phyloP scores from a whole-genome alignment of 1,140 invertebrate genomes.

The Drosophila prosaltans region DNA sequence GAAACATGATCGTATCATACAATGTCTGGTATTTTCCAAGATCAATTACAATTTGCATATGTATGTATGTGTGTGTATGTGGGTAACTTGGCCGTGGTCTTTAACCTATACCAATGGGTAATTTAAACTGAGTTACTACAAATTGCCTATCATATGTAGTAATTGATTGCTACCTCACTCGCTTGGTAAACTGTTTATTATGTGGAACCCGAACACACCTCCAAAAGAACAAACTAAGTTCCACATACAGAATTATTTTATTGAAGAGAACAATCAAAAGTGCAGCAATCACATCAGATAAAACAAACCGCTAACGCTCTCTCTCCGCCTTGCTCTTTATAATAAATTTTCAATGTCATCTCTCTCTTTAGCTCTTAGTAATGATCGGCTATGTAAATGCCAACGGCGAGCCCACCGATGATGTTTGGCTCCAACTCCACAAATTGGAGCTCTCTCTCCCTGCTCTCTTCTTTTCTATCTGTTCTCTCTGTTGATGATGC shows the following conservation, averaged over 20 bases:
- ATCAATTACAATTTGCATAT: conserved; percentile 26
- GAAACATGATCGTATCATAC: not conserved
- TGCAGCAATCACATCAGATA: not conserved
- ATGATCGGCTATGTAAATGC: not conserved
- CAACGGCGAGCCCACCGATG: conserved; percentile 13
- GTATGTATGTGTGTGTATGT: not conserved
- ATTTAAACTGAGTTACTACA: conserved; percentile 38
- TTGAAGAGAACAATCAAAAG: conserved; percentile 6
- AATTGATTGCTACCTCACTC: conserved; percentile 22
- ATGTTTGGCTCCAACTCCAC: conserved; percentile 8
- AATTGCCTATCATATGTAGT: conserved; percentile 31
- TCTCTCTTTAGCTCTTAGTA: conserved; percentile 1
- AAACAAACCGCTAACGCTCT: conserved; percentile 21
- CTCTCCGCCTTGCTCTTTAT: not conserved
- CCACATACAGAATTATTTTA: conserved; percentile 8
- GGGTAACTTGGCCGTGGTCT: conserved; percentile 31
- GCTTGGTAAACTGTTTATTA: not conserved
- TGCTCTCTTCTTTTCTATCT: not conserved
- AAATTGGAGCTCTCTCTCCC: conserved; percentile 11
- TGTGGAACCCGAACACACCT: conserved; percentile 38
- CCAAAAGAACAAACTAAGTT: conserved; percentile 10
- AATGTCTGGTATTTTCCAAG: conserved; percentile 2
- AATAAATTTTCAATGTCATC: conserved; percentile 38
- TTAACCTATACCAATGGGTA: conserved; percentile 52
- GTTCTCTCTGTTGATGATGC: not conserved